Evolutionary conservation across 2,113 vertebrate genomes (phyloP), one percentile per base, ranked within the genome.

Genomic region (Bucco capensis): DNA sequence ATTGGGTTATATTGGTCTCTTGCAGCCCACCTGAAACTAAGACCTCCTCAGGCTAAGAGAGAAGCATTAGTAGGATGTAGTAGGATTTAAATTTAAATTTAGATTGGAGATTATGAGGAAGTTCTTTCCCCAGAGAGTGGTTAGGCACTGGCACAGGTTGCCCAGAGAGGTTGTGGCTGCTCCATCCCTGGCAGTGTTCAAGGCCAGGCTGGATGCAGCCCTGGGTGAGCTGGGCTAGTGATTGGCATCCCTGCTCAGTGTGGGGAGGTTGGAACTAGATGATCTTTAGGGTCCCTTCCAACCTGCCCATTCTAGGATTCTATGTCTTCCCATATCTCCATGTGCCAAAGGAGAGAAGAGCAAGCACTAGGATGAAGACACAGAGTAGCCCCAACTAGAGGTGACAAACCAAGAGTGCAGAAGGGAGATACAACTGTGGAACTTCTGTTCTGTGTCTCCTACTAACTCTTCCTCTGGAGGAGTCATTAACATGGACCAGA

Each of bases 381-480:
- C 9, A 18, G 42, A 15, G 44, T 1, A 14, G 10, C 9, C 14
- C 25, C 25, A 19, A 19, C 18, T 8, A 37, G 47, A 54, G 27
- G 12, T 2, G 35, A 13, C 8, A 58, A 49, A 53, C 30, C 15
- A n/a, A 12, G 33, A 31, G 38, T 4, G 19, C 5, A 56, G 44
- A 38, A 69, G 10, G 56, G 1, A 19, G 44, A 24, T 0, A 6
- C 2, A 62, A 64, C 12, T n/a, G 3, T 4, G 21, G 58, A 50
- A 9, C 22, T 38, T 37, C 19, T 46, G 15, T 14, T 14, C 0
- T 5, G 11, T 4, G 5, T 30, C 33, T 11, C 3, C 65, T 3
- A 10, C 13, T 2, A 1, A 23, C 14, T 33, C 2, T 54, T 8
- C 33, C 28, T 73, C 65, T 35, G 47, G 65, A 69, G 42, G 15